Evolutionary conservation across 2,888 invertebrate genomes (phyloP).

Genomic region (Exocentrus adspersus): DNA sequence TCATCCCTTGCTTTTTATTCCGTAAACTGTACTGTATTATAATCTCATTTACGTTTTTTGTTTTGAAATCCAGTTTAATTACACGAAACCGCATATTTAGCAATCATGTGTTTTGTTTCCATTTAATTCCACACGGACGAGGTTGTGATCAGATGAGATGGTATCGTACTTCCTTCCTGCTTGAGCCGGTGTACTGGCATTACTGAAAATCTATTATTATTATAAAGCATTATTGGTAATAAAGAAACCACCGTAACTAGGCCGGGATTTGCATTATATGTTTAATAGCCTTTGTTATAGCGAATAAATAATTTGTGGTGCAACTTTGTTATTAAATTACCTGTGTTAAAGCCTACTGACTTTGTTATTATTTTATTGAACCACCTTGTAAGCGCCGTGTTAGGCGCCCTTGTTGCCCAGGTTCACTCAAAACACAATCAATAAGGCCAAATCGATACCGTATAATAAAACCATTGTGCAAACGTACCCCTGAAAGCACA

Average conservation of each 20-base stretch:
- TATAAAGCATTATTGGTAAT: conserved; percentile 52
- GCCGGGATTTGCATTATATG: conserved; percentile 51
- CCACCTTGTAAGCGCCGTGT: too few species aligned
- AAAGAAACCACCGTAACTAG: conserved; percentile 50
- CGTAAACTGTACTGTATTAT: background rate
- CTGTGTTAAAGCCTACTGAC: too few species aligned
- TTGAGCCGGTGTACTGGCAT: conserved; percentile 49
- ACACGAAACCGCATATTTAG: conserved; percentile 46
- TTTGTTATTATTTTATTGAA: too few species aligned
- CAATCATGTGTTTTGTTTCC: conserved; percentile 54
- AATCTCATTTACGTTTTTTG: conserved; percentile 12
- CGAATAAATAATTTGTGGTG: conserved; percentile 37
- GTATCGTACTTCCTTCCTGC: conserved; percentile 58
- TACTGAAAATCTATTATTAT: conserved; percentile 55
- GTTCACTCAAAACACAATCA: conserved; percentile 33
- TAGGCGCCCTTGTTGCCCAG: conserved; percentile 6
- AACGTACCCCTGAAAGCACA: conserved; percentile 36
- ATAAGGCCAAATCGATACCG: conserved; percentile 43
- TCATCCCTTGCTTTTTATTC: too few species aligned
- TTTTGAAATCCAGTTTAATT: conserved; percentile 36
- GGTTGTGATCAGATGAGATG: conserved; percentile 53
- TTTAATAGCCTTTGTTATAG: conserved; percentile 45
- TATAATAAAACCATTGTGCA: conserved; percentile 45
- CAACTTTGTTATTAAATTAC: conserved; percentile 34
- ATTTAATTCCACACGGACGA: conserved; percentile 54